phyloP scores from a whole-genome alignment of 2,888 invertebrate genomes.

The Diploptera punctata region DNA sequence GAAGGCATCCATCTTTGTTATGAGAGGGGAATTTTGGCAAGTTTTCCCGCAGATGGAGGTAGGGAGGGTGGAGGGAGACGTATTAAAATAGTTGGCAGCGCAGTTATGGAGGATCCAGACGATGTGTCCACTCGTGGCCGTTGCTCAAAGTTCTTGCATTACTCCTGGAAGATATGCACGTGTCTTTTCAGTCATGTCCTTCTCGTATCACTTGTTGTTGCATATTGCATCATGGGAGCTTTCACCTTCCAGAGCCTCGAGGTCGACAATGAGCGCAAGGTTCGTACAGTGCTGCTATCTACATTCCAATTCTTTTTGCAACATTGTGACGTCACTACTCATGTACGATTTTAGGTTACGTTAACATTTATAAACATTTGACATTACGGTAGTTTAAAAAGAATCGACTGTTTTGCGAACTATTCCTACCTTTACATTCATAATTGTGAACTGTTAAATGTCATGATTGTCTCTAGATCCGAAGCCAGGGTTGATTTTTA shows the following conservation, averaged over 20 bases:
- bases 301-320: no score
- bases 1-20: no score
- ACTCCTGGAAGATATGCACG: constrained; percentile 80
- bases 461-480: no score
- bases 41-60: neutral
- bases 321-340: no score
- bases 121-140: constrained; percentile 48
- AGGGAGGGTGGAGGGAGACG: neutral
- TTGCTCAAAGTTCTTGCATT: constrained; percentile 66
- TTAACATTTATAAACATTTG: no score
- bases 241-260: constrained; percentile 83
- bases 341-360: no score
- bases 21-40: constrained; percentile 7
- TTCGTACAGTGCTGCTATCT: no score
- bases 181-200: constrained; percentile 90
- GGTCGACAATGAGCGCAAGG: constrained; percentile 74
- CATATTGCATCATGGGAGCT: constrained; percentile 89
- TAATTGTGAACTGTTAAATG: no score
- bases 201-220: constrained; percentile 85
- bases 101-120: neutral
- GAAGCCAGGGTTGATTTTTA: no score
- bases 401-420: no score
- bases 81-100: constrained; percentile 19
- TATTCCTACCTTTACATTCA: no score
- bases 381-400: no score